Evolutionary conservation across 1,140 invertebrate genomes (phyloP).

Genomic region (Drosophila pallidifrons): DNA sequence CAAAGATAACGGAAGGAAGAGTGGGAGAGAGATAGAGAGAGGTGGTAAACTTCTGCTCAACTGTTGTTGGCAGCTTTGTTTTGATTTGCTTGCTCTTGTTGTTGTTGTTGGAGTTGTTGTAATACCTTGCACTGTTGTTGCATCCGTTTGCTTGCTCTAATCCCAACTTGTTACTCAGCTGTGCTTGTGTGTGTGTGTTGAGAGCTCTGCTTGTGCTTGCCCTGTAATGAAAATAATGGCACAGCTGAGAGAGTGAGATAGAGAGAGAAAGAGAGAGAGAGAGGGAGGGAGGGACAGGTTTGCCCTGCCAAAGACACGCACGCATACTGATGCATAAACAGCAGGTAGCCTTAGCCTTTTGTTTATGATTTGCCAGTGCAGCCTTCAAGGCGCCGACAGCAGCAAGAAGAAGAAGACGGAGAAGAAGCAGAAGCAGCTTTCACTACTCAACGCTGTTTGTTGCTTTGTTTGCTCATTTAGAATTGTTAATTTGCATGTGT

Average conservation of each 20-base stretch:
- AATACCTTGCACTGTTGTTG: conserved; percentile 30
- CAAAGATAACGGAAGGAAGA: neutral
- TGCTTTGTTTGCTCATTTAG: conserved; percentile 62
- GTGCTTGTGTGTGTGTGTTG: neutral
- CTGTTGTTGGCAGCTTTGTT: conserved; percentile 50
- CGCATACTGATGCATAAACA: conserved; percentile 32
- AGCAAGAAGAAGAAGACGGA: neutral
- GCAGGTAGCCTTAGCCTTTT: conserved; percentile 48
- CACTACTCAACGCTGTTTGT: conserved; percentile 38
- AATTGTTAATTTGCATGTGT: conserved; percentile 56
- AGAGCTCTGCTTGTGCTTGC: conserved; percentile 15
- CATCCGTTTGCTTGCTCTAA: conserved; percentile 43
- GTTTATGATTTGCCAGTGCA: conserved; percentile 46
- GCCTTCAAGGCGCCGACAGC: conserved; percentile 37
- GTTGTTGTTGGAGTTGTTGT: conserved; percentile 12
- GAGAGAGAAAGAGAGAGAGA: neutral
- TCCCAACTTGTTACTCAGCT: conserved; percentile 59
- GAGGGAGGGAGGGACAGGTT: conserved; percentile 1
- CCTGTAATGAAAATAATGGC: conserved; percentile 58
- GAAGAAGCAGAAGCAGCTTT: conserved; percentile 23
- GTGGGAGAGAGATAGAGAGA: neutral
- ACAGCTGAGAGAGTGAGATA: neutral
- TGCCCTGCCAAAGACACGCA: conserved; percentile 30
- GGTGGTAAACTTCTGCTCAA: conserved; percentile 18
- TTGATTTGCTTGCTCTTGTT: conserved; percentile 47